phyloP scores from a whole-genome alignment of 2,797 vertebrate genomes.

The Anguilla anguilla region DNA sequence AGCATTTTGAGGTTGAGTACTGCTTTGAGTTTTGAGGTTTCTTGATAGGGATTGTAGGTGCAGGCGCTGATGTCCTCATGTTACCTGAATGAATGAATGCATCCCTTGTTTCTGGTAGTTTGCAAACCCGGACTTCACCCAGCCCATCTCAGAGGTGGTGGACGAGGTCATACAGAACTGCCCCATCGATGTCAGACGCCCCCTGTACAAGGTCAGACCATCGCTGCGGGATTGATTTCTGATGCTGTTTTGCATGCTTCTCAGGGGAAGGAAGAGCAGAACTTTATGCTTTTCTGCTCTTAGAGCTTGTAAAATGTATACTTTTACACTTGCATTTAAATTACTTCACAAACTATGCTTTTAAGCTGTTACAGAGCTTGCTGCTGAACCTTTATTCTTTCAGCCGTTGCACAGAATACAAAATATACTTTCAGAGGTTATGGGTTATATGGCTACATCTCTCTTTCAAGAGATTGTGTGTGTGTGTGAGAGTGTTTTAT shows the following conservation, averaged over 20 bases:
- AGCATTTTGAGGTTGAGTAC: neutral
- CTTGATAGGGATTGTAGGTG: neutral
- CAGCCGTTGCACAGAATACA: neutral
- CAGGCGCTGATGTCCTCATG: neutral
- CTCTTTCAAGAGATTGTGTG: no score
- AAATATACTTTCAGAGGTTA: neutral
- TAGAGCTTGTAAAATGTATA: neutral
- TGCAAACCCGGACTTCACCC: slow-evolving; percentile 97
- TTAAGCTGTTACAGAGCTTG: neutral
- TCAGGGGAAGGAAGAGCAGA: neutral
- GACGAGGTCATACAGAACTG: slow-evolving; percentile 99
- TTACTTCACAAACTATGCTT: neutral
- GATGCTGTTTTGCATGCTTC: neutral
- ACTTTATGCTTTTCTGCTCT: neutral
- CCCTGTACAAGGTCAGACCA: slow-evolving; percentile 90
- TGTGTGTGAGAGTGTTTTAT: no score
- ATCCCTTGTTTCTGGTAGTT: slow-evolving; percentile 72
- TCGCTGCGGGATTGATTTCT: neutral
- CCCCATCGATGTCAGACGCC: slow-evolving; percentile 94
- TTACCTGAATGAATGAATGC: neutral
- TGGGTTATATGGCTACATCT: no score
- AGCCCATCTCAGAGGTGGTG: slow-evolving; percentile 98
- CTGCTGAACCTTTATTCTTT: neutral
- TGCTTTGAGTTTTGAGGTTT: neutral
- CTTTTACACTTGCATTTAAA: neutral